These are phyloP conservation scores for Steinernema hermaphroditum DNA, from an alignment of 2,888 invertebrate species.

Conservation along the genomic window DNA sequence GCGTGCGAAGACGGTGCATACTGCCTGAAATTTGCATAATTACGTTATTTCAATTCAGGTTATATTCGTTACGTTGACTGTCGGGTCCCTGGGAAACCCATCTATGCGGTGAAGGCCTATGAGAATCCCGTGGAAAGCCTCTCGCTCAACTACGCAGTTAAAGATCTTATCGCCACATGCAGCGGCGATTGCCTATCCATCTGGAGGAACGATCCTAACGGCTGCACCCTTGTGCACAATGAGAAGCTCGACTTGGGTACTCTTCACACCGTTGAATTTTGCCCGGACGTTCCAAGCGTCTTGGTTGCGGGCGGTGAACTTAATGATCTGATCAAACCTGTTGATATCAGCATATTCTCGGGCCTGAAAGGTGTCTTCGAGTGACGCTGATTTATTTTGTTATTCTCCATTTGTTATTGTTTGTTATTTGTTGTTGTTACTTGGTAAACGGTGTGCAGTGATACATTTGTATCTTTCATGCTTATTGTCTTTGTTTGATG, in stretches of 20 bases:
- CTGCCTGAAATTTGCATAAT: too few species aligned
- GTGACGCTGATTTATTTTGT: constrained; percentile 20
- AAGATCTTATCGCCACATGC: constrained; percentile 53
- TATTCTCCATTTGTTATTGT: constrained; percentile 21
- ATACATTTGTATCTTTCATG: too few species aligned
- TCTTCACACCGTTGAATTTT: constrained; percentile 49
- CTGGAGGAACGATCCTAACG: constrained; percentile 49
- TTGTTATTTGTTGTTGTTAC: not conserved
- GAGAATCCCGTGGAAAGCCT: constrained; percentile 49
- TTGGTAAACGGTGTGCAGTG: too few species aligned
- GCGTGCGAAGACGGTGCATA: constrained; percentile 59
- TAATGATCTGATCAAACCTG: constrained; percentile 52
- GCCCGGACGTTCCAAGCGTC: constrained; percentile 53
- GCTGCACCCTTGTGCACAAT: constrained; percentile 45
- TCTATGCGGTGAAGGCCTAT: constrained; percentile 50
- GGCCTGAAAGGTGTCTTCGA: constrained; percentile 6
- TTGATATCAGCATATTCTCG: constrained; percentile 50
- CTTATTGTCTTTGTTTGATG: too few species aligned
- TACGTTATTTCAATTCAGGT: too few species aligned
- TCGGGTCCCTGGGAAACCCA: constrained; percentile 49
- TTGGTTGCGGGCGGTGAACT: constrained; percentile 55
- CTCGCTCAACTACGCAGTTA: constrained; percentile 47
- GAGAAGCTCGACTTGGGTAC: constrained; percentile 50
- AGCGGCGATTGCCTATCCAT: constrained; percentile 57
- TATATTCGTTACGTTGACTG: constrained; percentile 56